Base-by-base conservation (phyloP, 2,888 invertebrate species). In the Campoletis raptor region DNA sequence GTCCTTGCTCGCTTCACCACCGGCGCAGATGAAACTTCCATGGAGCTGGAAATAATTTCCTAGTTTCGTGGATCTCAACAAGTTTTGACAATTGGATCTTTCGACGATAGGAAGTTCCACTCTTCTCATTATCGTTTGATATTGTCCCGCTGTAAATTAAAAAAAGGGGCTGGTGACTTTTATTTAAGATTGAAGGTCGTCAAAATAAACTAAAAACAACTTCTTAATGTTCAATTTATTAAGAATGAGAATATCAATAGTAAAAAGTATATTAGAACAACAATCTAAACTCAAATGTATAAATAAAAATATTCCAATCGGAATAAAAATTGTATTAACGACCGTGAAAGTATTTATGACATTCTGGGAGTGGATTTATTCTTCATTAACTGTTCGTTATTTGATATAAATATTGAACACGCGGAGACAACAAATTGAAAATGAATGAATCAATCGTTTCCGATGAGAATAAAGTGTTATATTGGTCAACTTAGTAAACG, bases 21-120 rank as follows among this genome's bases (percentile, higher is more conserved):
- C 97, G 0, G 98, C 98, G 91, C 98, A 98, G 88, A 97, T 96
- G 92, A 97, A 97, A 18, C 96, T 96, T 0, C 95, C 93, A 90
- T 97, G 96, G 21, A 98, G 94, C 74, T 95, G 93, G 93, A 97
- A 98, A 91, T 95, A 94, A 0, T 94, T 94, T 0, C 97, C 97
- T 0, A 98, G 95, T 0, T 97, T 95, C 0, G 98, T 97, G 76
- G 94, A 94, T 0, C 96, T 95, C 2, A 98, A 94, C 69, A 95
- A 94, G 0, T 91, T 89, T 92, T 97, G 96, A 92, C 98, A 98
- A 24, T 94, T 94, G 0, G 89, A 91, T 18, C 94, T 94, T 0
- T 95, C 95, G 0, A 98, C 96, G 0, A 97, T 95, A 0, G 97
- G 97, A 3, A 98, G 91, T 64, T 97, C 96, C 5, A 98, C 96